Evolutionary conservation across 2,888 invertebrate species (phyloP).

Genomic region (Mimachlamys varia): DNA sequence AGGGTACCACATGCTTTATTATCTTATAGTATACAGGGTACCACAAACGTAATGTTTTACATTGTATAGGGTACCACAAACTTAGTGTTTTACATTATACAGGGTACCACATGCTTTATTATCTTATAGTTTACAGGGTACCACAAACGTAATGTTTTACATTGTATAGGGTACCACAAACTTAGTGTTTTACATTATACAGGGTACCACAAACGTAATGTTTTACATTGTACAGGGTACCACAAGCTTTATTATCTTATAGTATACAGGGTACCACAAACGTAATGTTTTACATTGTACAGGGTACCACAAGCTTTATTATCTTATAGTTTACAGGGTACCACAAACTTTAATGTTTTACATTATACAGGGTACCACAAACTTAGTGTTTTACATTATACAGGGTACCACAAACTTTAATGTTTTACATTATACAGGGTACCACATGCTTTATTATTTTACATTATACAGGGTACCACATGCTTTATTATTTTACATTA

Average conservation of each 20-base stretch:
- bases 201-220: too few species aligned
- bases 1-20: background rate
- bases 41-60: background rate
- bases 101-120: background rate
- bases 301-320: background rate
- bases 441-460: background rate
- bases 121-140: too few species aligned
- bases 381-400: background rate
- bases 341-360: too few species aligned
- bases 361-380: conserved; percentile 16
- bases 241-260: background rate
- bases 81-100: too few species aligned
- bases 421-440: conserved; percentile 31
- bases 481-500: too few species aligned
- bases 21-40: background rate
- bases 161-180: background rate
- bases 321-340: too few species aligned
- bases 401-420: too few species aligned
- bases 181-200: background rate
- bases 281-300: too few species aligned
- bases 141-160: too few species aligned
- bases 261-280: too few species aligned
- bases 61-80: too few species aligned
- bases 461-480: too few species aligned
- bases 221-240: conserved; percentile 9